Base-by-base conservation (phyloP, 92 coral and sea anemone species). In the Scolanthus callimorphus region DNA sequence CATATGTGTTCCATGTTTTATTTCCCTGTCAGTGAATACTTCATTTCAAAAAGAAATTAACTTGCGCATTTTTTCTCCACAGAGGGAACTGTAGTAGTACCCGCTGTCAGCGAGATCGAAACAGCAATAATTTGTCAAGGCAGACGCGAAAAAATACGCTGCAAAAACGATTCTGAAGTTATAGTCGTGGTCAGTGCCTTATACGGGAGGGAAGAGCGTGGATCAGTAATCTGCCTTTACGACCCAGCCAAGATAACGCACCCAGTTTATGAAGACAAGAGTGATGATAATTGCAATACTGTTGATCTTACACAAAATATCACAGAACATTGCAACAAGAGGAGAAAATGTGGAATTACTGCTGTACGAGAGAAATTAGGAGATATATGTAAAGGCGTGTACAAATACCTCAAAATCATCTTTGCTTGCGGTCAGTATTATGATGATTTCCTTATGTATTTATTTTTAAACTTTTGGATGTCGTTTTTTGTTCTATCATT, bases 341-440 rank as follows among this genome's bases (percentile, higher is more conserved):
- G 49, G 46, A 69, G 24, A 29, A 39, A 29, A 1, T 88, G 96
- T 27, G 43, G 25, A 2, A 39, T 88, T 41, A 64, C 62, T 0
- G 66, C 29, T 10, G 31, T 45, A 2, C 67, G 62, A 9, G 49
- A 68, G 44, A 47, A 57, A 15, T 62, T 83, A 6, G 84, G 88
- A 25, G 54, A 63, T 8, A 74, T 65, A 2, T 88, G 96, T 55
- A 58, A 59, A 31, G 85, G 74, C 17, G 70, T 79, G 20, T 78
- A 88, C 70, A 88, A 88, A 53, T 74, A 73, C 38, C 50, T 88
- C 11, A 50, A 53, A 4, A 21, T 88, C 31, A 63, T 74, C 6
- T 83, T 68, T 19, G 82, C 65, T 0, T 88, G 96, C 44, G 96
- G 96, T 88, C 57, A 58, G 95, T 63, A 39, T n/a, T n/a, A n/a